These are phyloP conservation scores for Thera britannica DNA, from an alignment of 2,888 invertebrate species.

Conservation along the genomic window DNA sequence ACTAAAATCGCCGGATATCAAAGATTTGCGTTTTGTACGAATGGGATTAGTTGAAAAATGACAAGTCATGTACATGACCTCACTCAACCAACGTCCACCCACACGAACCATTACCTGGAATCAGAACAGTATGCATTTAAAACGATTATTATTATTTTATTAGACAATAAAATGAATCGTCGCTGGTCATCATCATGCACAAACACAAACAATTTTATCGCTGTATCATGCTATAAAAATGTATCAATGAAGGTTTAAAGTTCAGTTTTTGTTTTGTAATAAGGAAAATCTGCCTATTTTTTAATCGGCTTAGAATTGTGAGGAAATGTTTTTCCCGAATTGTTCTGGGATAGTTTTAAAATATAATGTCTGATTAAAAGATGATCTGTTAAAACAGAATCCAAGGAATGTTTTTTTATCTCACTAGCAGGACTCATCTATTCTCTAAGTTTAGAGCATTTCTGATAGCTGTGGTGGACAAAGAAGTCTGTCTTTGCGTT, in stretches of 20 bases:
- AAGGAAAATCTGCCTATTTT: conserved; percentile 7
- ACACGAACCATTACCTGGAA: background rate
- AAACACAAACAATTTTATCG: background rate
- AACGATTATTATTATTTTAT: background rate
- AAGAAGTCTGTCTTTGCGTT: background rate
- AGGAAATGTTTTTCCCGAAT: background rate
- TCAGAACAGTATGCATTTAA: background rate
- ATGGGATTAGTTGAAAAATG: too few species aligned
- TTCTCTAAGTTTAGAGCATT: background rate
- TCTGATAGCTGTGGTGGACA: background rate
- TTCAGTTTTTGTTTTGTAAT: conserved; percentile 1
- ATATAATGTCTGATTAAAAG: background rate
- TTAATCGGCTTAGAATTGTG: background rate
- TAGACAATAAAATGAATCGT: background rate
- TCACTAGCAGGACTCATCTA: background rate
- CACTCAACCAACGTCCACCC: background rate
- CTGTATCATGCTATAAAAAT: conserved; percentile 1
- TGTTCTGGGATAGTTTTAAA: background rate
- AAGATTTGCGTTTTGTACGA: too few species aligned
- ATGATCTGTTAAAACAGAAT: background rate
- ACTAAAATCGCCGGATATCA: too few species aligned
- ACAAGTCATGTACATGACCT: background rate
- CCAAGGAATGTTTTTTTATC: background rate
- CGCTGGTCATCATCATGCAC: too few species aligned
- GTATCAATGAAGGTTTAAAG: background rate